Evolutionary conservation across 1,140 invertebrate species (phyloP).

Genomic region (Colletes gigas): DNA sequence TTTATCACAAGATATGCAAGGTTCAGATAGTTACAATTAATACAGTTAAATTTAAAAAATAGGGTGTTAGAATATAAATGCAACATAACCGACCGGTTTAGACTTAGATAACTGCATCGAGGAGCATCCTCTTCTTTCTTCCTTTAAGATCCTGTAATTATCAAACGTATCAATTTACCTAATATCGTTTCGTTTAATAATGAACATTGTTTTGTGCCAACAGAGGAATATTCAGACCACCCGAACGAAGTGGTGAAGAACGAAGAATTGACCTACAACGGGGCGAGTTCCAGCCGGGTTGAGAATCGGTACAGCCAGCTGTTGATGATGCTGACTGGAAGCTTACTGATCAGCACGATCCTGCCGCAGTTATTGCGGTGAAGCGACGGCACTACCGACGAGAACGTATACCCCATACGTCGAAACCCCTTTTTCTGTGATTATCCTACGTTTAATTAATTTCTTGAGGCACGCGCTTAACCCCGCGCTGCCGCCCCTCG

Average conservation of each 20-base stretch:
- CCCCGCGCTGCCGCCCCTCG: conserved; percentile 57
- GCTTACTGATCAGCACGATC: conserved; percentile 71
- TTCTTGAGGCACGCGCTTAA: conserved; percentile 68
- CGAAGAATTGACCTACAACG: conserved; percentile 91
- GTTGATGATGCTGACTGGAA: conserved; percentile 61
- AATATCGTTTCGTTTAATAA: not conserved
- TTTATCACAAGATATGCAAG: no score
- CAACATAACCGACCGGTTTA: no score
- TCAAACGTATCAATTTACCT: not conserved
- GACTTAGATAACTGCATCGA: no score
- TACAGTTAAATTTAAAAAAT: no score
- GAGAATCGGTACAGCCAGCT: conserved; percentile 51
- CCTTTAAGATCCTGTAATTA: no score
- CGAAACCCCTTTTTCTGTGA: conserved; percentile 80
- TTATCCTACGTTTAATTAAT: conserved; percentile 82
- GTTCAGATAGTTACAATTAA: no score
- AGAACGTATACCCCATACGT: conserved; percentile 67
- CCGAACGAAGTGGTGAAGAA: conserved; percentile 96
- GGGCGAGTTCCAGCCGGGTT: conserved; percentile 63
- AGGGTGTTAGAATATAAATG: no score
- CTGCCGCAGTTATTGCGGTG: conserved; percentile 77
- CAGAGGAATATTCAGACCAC: conserved; percentile 92
- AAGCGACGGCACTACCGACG: conserved; percentile 69
- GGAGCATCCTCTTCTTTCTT: no score
- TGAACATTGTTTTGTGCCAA: conserved; percentile 58